Percentiles rank a stretch among this genome's conserved stretches.
phyloP scores from a whole-genome alignment of 92 coral and sea anemone species.

The Umimayanthus chanpuru region DNA sequence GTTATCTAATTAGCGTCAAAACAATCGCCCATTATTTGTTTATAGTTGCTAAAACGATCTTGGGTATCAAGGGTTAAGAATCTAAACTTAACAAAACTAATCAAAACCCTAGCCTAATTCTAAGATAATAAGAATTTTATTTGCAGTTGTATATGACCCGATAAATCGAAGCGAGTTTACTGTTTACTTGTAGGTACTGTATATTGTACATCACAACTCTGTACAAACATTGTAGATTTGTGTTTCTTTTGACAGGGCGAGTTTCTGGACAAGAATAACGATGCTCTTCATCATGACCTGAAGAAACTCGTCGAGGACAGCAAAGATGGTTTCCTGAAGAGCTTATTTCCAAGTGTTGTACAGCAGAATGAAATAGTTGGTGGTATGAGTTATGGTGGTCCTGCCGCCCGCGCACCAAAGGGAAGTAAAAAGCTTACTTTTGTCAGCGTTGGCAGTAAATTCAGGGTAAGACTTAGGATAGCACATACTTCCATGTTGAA shows the following conservation, averaged over 20 bases:
- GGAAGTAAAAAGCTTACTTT: slow-evolving; percentile 94
- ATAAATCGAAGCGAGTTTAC: too few species aligned
- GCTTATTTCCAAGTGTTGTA: slow-evolving; percentile 78
- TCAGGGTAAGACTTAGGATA: slow-evolving; percentile 69
- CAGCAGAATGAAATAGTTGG: slow-evolving; percentile 58
- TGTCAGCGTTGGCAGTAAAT: slow-evolving; percentile 90
- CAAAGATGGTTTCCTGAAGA: slow-evolving; percentile 87
- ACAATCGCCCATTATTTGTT: too few species aligned
- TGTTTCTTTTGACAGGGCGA: slow-evolving; percentile 62
- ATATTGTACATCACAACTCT: not conserved
- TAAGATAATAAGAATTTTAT: too few species aligned
- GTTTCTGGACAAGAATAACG: slow-evolving; percentile 92
- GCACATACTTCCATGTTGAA: not conserved
- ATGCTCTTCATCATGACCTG: slow-evolving; percentile 93
- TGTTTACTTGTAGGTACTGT: too few species aligned
- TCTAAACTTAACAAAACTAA: too few species aligned
- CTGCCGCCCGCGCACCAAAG: slow-evolving; percentile 37
- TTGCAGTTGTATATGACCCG: too few species aligned
- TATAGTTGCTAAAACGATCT: too few species aligned
- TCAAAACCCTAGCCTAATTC: not conserved
- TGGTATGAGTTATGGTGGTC: slow-evolving; percentile 62
- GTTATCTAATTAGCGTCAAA: too few species aligned
- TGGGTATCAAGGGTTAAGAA: too few species aligned
- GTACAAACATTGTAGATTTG: not conserved
- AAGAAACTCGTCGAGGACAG: slow-evolving; percentile 91